These are phyloP conservation scores for Ammospiza nelsoni DNA, from an alignment of 2,113 vertebrate species.

Conservation along the genomic window DNA sequence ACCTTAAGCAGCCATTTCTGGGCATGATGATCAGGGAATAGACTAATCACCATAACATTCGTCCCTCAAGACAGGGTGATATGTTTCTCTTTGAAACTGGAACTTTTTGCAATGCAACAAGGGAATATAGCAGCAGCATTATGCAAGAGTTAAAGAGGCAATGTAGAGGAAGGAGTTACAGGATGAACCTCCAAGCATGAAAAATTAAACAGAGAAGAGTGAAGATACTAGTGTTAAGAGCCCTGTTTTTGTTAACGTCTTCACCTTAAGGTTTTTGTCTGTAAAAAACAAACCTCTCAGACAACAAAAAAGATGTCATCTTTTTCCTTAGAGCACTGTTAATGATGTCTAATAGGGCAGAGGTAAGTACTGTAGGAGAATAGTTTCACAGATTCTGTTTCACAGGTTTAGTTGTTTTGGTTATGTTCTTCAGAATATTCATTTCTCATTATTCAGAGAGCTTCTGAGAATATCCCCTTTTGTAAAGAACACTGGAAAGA, in stretches of 20 bases:
- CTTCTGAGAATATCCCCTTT: slow-evolving; percentile 1
- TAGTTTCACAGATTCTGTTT: neutral
- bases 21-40: neutral
- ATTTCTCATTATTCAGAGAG: neutral
- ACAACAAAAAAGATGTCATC: neutral
- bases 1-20: neutral
- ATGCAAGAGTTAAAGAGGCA: neutral
- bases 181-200: neutral
- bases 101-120: neutral
- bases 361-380: neutral
- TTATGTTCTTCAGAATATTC: slow-evolving; percentile 10
- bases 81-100: neutral
- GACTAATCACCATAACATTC: neutral
- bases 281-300: slow-evolving; percentile 14
- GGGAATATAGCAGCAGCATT: neutral
- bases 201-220: neutral
- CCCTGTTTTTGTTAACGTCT: neutral
- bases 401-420: neutral
- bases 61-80: neutral
- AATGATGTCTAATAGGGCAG: neutral
- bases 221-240: neutral
- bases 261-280: neutral
- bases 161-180: neutral
- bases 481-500: neutral
- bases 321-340: neutral